Base-by-base conservation (phyloP, 1,140 invertebrate genomes). In the Aphidius ervi region DNA sequence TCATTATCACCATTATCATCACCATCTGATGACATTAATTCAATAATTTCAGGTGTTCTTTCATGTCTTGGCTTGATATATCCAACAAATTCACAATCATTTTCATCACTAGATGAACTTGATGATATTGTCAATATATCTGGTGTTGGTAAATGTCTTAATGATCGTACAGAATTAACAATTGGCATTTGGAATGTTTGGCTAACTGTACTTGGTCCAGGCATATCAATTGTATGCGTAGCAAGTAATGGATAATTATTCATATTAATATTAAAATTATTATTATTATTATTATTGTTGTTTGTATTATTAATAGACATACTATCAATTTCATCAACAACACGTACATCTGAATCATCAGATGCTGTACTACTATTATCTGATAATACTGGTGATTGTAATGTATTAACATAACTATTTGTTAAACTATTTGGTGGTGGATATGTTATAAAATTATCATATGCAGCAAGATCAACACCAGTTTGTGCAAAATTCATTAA, bases 401-500 rank as follows among this genome's bases (percentile, higher is more conserved):
- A 50, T 59, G 58, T 62, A 45, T 67, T 40, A 45, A 68, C 63
- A 54, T 69, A 72, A n/a, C 68, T 68, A 42, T 67, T 67, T 9
- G 70, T 66, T 9, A 73, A 60, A 54, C 56, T 42, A 42, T 56
- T 52, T 50, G 54, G 39, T 16, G 56, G 61, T 46, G 64, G 61
- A 63, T 85, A 84, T 48, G 68, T 70, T 52, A 81, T 74, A 62
- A 77, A 63, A 46, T 84, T 75, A 69, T 91, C 88, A 69, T 90
- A 91, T 31, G 87, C 88, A 52, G 87, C 79, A 82, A 96, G 86
- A 69, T 94, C 92, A 73, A 88, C 92, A 0, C 91, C 90, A 7
- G 90, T 92, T 39, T 86, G 84, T 46, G 94, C 92, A 82, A 92
- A 98, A 73, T 86, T 87, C 63, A 88, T 87, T 61, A 97, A 84